Percentiles rank a stretch among this genome's conserved stretches.
phyloP scores from a whole-genome alignment of 92 coral and sea anemone genomes.

The Blastomussa wellsi region DNA sequence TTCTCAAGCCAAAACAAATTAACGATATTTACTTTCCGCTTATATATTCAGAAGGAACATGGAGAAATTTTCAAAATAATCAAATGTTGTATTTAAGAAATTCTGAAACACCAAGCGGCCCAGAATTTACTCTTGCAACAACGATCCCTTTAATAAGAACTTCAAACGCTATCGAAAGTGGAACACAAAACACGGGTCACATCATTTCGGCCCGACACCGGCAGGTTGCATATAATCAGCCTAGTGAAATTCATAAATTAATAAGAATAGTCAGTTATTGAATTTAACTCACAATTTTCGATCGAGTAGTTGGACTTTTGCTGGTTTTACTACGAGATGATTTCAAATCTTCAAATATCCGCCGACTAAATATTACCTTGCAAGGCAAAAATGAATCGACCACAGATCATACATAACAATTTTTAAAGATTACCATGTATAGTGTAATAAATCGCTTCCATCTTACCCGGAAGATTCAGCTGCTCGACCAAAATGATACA shows the following conservation, averaged over 20 bases:
- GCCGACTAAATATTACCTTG: not conserved
- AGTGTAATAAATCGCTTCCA: not conserved
- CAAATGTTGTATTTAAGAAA: too few relatives aligned
- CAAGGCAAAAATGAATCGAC: not conserved
- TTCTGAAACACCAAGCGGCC: not conserved
- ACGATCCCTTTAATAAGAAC: too few relatives aligned
- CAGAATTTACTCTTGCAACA: not conserved
- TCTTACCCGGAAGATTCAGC: not conserved
- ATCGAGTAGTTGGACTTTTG: not conserved
- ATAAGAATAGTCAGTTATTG: too few relatives aligned
- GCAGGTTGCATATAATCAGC: not conserved
- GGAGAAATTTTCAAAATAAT: not conserved
- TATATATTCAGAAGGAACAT: not conserved
- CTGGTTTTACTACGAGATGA: not conserved
- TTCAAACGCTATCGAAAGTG: too few relatives aligned
- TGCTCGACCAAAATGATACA: too few relatives aligned
- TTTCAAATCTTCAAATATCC: not conserved
- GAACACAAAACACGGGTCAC: too few relatives aligned
- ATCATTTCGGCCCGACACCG: too few relatives aligned
- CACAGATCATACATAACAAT: not conserved
- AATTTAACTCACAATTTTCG: not conserved
- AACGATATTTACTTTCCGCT: not conserved
- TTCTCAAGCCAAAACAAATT: not conserved
- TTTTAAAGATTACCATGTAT: not conserved
- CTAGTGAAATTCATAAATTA: not conserved